These are phyloP conservation scores for Catocala sponsa DNA, from an alignment of 2,888 invertebrate genomes.

Conservation along the genomic window DNA sequence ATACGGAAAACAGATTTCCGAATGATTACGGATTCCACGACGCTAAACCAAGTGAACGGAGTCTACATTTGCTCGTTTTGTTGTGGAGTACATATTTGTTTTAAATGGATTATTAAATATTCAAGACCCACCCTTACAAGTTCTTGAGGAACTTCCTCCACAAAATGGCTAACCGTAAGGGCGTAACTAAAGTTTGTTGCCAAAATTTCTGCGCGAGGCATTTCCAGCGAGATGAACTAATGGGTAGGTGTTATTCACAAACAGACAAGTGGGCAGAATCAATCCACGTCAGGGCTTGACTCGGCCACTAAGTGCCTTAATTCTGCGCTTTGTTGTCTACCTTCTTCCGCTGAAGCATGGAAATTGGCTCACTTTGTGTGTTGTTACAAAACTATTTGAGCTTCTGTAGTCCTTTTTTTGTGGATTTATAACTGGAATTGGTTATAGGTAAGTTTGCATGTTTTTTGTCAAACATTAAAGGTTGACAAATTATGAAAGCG, in stretches of 20 bases:
- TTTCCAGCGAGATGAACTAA: slow-evolving; percentile 35
- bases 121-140: neutral
- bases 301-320: slow-evolving; percentile 74
- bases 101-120: slow-evolving; percentile 2
- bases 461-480: too few species aligned
- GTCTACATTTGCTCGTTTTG: neutral
- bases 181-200: neutral
- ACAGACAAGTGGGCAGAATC: slow-evolving; percentile 66
- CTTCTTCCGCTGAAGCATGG: slow-evolving; percentile 61
- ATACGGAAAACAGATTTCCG: slow-evolving; percentile 20
- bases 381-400: too few species aligned
- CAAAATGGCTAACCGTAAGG: neutral
- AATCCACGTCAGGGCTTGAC: slow-evolving; percentile 69
- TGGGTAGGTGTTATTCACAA: slow-evolving; percentile 23
- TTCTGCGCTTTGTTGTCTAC: slow-evolving; percentile 59
- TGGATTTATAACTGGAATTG: too few species aligned
- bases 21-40: slow-evolving; percentile 10
- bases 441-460: too few species aligned
- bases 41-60: neutral
- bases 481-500: too few species aligned
- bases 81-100: slow-evolving; percentile 1
- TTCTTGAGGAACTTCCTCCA: neutral
- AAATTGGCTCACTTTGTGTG: slow-evolving; percentile 49
- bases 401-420: too few species aligned
- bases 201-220: slow-evolving; percentile 18